Percentiles rank a stretch among this genome's conserved stretches.
phyloP scores from a whole-genome alignment of 30 jellyfish, hydroid and myxozoan species.

The Turritopsis dohrnii region DNA sequence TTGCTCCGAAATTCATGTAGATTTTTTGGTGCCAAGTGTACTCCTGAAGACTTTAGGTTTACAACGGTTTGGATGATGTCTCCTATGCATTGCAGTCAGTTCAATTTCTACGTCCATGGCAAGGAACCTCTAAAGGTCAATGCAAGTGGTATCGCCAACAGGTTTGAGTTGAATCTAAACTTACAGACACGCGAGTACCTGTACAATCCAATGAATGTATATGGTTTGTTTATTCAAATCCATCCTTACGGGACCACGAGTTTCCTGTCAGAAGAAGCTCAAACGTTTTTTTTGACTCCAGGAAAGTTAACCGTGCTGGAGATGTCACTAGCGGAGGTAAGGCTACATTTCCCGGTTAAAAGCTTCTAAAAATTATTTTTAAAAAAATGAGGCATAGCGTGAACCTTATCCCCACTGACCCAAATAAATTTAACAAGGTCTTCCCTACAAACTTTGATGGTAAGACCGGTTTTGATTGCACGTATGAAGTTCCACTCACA shows the following conservation, averaged over 20 bases:
- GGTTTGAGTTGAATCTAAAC: not conserved
- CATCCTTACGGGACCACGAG: not conserved
- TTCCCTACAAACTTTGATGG: too few relatives aligned
- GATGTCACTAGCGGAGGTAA: not conserved
- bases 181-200: not conserved
- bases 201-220: not conserved
- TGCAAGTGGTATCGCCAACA: not conserved
- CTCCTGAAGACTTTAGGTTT: not conserved
- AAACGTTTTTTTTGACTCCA: not conserved
- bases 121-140: not conserved
- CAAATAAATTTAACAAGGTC: too few relatives aligned
- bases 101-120: not conserved
- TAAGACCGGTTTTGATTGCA: too few relatives aligned
- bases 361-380: not conserved
- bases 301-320: not conserved
- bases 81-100: not conserved
- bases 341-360: too few relatives aligned
- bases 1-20: not conserved
- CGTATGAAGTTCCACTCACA: too few relatives aligned
- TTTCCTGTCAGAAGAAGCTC: not conserved
- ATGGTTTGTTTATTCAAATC: not conserved
- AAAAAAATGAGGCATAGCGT: not conserved
- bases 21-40: not conserved
- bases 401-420: not conserved
- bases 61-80: not conserved